A percentile compares a stretch with the other conserved stretches of the same genome.
phyloP scores from a whole-genome alignment of 1,140 invertebrate species.

The Acromyrmex charruanus region DNA sequence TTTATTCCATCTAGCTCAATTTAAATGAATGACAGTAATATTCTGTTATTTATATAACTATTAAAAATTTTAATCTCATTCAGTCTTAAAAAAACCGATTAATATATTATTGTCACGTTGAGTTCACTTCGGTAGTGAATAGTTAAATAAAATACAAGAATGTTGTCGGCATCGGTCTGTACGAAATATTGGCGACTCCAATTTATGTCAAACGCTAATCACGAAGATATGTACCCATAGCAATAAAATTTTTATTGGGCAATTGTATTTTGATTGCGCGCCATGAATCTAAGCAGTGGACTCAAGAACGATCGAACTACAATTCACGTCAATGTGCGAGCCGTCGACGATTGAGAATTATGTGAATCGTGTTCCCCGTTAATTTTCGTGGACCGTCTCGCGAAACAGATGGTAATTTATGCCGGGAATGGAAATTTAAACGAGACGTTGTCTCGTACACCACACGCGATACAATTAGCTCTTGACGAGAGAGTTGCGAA shows the following conservation, averaged over 20 bases:
- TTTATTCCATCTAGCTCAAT: not conserved
- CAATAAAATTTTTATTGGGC: slow-evolving; percentile 45
- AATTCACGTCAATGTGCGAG: slow-evolving; percentile 41
- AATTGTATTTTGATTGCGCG: slow-evolving; percentile 39
- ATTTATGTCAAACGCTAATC: slow-evolving; percentile 38
- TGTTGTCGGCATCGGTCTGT: not conserved
- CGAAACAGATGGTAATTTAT: slow-evolving; percentile 65
- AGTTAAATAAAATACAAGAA: not conserved
- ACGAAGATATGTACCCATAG: not conserved
- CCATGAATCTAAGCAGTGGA: slow-evolving; percentile 14
- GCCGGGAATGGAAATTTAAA: slow-evolving; percentile 54
- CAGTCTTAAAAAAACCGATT: not conserved
- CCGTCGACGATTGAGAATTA: slow-evolving; percentile 63
- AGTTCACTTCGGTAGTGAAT: not conserved
- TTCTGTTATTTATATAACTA: not conserved
- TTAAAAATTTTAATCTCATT: slow-evolving; percentile 1
- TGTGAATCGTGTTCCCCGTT: slow-evolving; percentile 45
- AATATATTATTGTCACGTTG: not conserved
- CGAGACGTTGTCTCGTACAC: slow-evolving; percentile 30
- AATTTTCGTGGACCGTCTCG: slow-evolving; percentile 47
- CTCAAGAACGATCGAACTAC: not conserved
- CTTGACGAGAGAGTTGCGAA: slow-evolving; percentile 31
- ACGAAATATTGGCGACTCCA: not conserved
- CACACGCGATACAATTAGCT: slow-evolving; percentile 57
- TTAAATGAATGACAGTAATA: not conserved